phyloP scores from a whole-genome alignment of 2,888 invertebrate genomes.

The Morinoia aosen region DNA sequence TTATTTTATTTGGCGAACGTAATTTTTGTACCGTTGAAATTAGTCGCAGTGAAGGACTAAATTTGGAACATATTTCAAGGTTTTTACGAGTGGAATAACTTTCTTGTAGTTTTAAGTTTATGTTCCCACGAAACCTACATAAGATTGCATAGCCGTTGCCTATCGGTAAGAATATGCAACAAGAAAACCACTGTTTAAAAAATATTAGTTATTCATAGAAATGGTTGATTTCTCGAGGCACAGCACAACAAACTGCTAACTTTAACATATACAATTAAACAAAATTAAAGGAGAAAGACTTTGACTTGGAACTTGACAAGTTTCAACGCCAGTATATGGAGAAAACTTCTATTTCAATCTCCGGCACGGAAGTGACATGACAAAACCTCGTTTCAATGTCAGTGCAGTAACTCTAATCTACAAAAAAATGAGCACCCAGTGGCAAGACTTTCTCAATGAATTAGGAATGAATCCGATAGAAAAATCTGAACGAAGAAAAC shows the following conservation, averaged over 20 bases:
- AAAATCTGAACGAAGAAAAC: too few species aligned
- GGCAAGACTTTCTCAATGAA: too few species aligned
- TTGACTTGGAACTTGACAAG: neutral
- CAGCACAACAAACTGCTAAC: neutral
- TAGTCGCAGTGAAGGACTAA: neutral
- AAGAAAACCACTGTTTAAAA: too few species aligned
- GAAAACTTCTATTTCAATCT: neutral
- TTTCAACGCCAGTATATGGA: neutral
- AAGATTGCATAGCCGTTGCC: too few species aligned
- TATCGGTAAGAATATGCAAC: too few species aligned
- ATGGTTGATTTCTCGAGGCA: neutral
- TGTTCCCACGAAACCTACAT: neutral
- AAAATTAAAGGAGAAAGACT: neutral
- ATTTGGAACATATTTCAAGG: neutral
- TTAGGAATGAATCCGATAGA: too few species aligned
- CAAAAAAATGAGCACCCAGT: neutral
- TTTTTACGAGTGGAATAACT: neutral
- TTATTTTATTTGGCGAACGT: neutral
- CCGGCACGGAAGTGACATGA: neutral
- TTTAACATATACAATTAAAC: neutral
- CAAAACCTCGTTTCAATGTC: neutral
- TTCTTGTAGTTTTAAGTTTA: neutral
- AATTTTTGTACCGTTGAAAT: neutral
- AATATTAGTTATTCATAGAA: neutral
- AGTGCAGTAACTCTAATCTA: neutral